A percentile compares a stretch with the other conserved stretches of the same genome.
phyloP scores from a whole-genome alignment of 2,113 vertebrate genomes.

The Microcebus tavaratra region DNA sequence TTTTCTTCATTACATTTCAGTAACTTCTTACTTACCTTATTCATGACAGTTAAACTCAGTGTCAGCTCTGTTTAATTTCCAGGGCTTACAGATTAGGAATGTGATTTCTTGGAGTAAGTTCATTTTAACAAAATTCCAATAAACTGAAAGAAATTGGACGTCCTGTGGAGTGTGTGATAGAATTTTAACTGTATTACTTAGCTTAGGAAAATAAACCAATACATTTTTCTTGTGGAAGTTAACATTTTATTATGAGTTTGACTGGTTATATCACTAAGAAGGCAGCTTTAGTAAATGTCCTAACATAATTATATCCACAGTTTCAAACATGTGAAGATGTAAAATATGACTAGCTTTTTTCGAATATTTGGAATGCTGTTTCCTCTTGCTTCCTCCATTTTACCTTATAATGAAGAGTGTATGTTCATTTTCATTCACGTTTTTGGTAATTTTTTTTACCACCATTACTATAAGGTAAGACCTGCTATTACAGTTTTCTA shows the following conservation, averaged over 20 bases:
- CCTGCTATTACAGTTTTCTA: neutral
- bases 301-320: slow-evolving; percentile 36
- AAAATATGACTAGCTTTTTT: neutral
- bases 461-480: neutral
- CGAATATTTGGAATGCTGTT: neutral
- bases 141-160: slow-evolving; percentile 36
- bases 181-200: slow-evolving; percentile 59
- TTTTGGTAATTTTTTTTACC: neutral
- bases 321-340: neutral
- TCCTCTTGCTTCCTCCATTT: neutral
- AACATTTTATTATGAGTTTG: slow-evolving; percentile 45
- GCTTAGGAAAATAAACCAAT: slow-evolving; percentile 55
- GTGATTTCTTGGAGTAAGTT: slow-evolving; percentile 53
- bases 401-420: neutral
- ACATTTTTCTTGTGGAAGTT: slow-evolving; percentile 47
- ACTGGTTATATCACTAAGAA: slow-evolving; percentile 19
- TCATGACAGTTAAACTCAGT: slow-evolving; percentile 4
- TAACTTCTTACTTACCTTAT: neutral
- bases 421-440: slow-evolving; percentile 4
- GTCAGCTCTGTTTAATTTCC: slow-evolving; percentile 7
- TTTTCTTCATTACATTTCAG: slow-evolving; percentile 37
- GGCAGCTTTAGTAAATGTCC: neutral
- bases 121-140: slow-evolving; percentile 56
- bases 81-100: slow-evolving; percentile 30
- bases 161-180: slow-evolving; percentile 21